Conservation (phyloP, 2,113 vertebrate genomes). For the Fregata magnificens region DNA sequence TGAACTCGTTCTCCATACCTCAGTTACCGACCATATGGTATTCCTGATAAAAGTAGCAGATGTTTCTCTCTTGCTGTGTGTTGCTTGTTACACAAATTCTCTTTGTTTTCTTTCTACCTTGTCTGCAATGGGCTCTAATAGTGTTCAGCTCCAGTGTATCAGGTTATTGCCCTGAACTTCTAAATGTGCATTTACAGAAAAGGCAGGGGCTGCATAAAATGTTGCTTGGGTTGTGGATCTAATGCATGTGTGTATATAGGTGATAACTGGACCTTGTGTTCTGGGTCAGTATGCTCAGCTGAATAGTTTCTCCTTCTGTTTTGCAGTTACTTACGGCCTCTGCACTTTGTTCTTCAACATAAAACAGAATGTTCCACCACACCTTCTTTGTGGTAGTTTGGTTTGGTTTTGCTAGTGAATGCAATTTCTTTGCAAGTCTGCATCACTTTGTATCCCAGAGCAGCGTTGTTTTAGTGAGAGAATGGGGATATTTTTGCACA, state of each 20-base stretch:
- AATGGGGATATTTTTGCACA: not conserved
- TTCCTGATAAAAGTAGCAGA: slow-evolving; percentile 60
- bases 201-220: not conserved
- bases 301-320: not conserved
- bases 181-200: not conserved
- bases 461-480: not conserved
- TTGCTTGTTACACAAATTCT: slow-evolving; percentile 9
- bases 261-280: not conserved
- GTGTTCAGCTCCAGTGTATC: not conserved
- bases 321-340: not conserved
- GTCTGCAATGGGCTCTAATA: not conserved
- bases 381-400: not conserved
- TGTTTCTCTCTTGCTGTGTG: slow-evolving; percentile 34
- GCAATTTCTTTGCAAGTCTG: not conserved
- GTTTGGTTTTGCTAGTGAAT: not conserved
- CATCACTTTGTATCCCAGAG: not conserved
- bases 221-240: not conserved
- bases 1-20: slow-evolving; percentile 7
- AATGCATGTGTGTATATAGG: not conserved
- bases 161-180: not conserved
- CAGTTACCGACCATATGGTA: slow-evolving; percentile 51
- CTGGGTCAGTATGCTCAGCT: not conserved
- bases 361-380: not conserved
- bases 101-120: slow-evolving; percentile 12
- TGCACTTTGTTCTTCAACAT: not conserved